phyloP scores from a whole-genome alignment of 1,140 invertebrate genomes.

The Nilaparvata lugens region DNA sequence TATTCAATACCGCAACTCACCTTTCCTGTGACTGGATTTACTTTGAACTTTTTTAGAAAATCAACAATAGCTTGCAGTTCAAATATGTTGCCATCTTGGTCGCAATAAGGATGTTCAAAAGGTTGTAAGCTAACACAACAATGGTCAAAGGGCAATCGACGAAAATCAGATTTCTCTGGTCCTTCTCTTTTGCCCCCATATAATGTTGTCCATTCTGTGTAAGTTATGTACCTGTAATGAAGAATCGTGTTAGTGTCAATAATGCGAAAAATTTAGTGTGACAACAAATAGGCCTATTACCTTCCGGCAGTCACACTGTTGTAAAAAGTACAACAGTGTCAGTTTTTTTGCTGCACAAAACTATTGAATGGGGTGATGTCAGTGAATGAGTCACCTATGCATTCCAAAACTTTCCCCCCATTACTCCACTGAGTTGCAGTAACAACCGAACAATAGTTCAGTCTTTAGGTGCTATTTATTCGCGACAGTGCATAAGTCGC shows the following conservation, averaged over 20 bases:
- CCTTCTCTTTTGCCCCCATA: slow-evolving; percentile 85
- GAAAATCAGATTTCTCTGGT: slow-evolving; percentile 72
- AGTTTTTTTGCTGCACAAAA: too few relatives aligned
- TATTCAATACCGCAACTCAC: slow-evolving; percentile 35
- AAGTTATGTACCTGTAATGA: slow-evolving; percentile 76
- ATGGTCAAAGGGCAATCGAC: slow-evolving; percentile 85
- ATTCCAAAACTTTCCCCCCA: too few relatives aligned
- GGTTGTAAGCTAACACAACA: slow-evolving; percentile 89
- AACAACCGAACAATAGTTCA: too few relatives aligned
- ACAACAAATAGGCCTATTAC: too few relatives aligned
- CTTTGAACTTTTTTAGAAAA: slow-evolving; percentile 87
- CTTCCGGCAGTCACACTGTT: too few relatives aligned
- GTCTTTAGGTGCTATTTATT: too few relatives aligned
- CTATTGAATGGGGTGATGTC: too few relatives aligned
- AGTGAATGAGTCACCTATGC: too few relatives aligned
- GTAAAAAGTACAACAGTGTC: too few relatives aligned
- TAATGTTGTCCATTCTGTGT: slow-evolving; percentile 90
- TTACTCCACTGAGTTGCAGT: too few relatives aligned
- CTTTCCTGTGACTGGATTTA: slow-evolving; percentile 91
- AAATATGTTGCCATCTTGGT: slow-evolving; percentile 79
- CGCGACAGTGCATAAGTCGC: too few relatives aligned
- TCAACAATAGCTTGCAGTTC: slow-evolving; percentile 79
- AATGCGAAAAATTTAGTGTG: too few relatives aligned
- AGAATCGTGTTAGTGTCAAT: slow-evolving; percentile 20
- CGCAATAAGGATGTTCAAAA: slow-evolving; percentile 87